phyloP scores from a whole-genome alignment of 1,140 invertebrate genomes.

The Drosophila baimaii region DNA sequence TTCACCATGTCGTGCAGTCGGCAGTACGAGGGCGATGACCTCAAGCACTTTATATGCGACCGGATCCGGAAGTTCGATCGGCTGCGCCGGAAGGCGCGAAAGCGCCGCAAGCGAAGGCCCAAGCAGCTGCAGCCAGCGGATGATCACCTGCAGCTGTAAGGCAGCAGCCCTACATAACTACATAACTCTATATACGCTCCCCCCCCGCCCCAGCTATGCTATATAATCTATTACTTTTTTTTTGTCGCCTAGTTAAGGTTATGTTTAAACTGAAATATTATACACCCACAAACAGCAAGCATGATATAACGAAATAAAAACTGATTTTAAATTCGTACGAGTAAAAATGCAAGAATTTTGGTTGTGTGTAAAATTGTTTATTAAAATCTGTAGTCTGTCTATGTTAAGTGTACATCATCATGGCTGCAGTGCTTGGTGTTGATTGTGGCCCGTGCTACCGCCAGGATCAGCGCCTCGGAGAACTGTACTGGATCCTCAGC shows the following conservation, averaged over 20 bases:
- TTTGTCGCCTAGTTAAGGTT: slow-evolving; percentile 49
- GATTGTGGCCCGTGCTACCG: too few relatives aligned
- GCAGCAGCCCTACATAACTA: not conserved
- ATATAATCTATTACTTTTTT: slow-evolving; percentile 20
- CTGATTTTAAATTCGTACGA: not conserved
- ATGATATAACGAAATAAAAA: slow-evolving; percentile 40
- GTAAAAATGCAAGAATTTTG: too few relatives aligned
- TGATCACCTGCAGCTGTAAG: slow-evolving; percentile 4
- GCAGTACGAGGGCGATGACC: slow-evolving; percentile 69
- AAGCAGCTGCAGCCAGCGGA: slow-evolving; percentile 28
- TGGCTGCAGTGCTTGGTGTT: too few relatives aligned
- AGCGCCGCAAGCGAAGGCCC: slow-evolving; percentile 63
- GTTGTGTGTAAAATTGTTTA: too few relatives aligned
- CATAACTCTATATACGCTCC: not conserved
- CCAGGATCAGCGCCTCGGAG: too few relatives aligned
- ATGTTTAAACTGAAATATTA: slow-evolving; percentile 60
- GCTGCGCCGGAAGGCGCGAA: slow-evolving; percentile 72
- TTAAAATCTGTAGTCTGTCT: too few relatives aligned
- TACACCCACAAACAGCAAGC: slow-evolving; percentile 38
- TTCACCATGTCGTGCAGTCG: slow-evolving; percentile 72
- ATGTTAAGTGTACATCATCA: too few relatives aligned
- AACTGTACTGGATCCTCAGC: too few relatives aligned
- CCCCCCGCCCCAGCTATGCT: slow-evolving; percentile 8
- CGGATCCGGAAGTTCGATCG: slow-evolving; percentile 75
- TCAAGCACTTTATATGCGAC: slow-evolving; percentile 75